Conservation (phyloP, 2,797 vertebrate species). For the Gadopsis marmoratus region DNA sequence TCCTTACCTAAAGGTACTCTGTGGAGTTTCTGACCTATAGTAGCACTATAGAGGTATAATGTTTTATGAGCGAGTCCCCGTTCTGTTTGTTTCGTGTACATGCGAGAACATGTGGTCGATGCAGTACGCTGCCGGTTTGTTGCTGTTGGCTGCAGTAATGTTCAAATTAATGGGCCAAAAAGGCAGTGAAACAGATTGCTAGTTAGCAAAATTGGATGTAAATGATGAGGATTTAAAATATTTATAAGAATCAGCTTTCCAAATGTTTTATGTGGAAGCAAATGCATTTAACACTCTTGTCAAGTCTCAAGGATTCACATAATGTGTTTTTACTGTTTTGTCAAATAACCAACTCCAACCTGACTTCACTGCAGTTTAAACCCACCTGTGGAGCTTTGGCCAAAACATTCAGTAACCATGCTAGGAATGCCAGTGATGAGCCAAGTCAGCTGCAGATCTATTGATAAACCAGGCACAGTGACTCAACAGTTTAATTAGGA, state of each 20-base stretch:
- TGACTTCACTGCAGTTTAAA: conserved; percentile 19
- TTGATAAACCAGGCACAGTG: conserved; percentile 8
- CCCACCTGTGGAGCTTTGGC: conserved; percentile 22
- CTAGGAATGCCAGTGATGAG: conserved; percentile 39
- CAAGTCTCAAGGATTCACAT: neutral
- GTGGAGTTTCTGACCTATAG: neutral
- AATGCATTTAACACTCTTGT: neutral
- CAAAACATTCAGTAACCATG: conserved; percentile 19
- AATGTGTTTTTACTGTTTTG: neutral
- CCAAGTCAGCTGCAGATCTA: conserved; percentile 36
- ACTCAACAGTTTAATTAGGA: conserved; percentile 14
- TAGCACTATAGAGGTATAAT: neutral
- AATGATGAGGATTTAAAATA: neutral
- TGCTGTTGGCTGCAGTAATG: neutral
- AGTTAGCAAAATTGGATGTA: neutral
- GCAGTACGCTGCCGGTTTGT: neutral
- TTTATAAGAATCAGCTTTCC: neutral
- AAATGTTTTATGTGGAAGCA: neutral
- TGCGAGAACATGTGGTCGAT: neutral
- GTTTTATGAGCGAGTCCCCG: neutral
- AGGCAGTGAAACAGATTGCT: neutral
- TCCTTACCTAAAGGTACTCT: neutral
- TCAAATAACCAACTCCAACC: neutral
- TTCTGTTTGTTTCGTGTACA: neutral
- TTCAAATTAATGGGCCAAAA: neutral